Conservation (phyloP, 2,888 invertebrate genomes). For the Chymomyza procnemis region DNA sequence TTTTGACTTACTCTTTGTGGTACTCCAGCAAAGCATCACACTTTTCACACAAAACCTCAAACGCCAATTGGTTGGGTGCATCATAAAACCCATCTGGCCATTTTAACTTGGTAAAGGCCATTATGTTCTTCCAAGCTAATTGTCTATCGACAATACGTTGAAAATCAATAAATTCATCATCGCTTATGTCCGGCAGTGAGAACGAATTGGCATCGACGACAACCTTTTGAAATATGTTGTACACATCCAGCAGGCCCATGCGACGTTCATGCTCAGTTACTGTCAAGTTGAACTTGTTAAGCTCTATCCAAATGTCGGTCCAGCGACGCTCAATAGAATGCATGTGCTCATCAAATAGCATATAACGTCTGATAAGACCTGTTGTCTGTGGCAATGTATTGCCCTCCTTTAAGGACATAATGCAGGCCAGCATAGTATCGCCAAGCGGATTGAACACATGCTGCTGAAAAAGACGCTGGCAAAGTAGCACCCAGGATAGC, state of each 20-base stretch:
- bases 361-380: constrained; percentile 79
- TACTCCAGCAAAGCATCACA: constrained; percentile 75
- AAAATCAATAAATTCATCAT: constrained; percentile 77
- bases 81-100: constrained; percentile 75
- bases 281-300: constrained; percentile 76
- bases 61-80: constrained; percentile 73
- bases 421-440: constrained; percentile 80
- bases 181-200: constrained; percentile 72
- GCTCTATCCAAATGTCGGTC: constrained; percentile 79
- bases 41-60: constrained; percentile 75
- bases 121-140: constrained; percentile 77
- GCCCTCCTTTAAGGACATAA: constrained; percentile 79
- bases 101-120: constrained; percentile 75
- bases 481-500: constrained; percentile 84
- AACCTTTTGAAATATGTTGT: constrained; percentile 76
- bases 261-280: constrained; percentile 75
- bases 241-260: constrained; percentile 72
- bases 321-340: constrained; percentile 80
- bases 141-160: constrained; percentile 75
- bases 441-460: constrained; percentile 80
- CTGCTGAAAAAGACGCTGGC: constrained; percentile 84
- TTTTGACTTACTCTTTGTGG: constrained; percentile 74
- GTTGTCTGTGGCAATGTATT: constrained; percentile 75
- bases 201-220: constrained; percentile 74
- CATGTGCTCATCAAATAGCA: constrained; percentile 82